Percentiles rank a stretch among this genome's conserved stretches.
Conservation (phyloP, 1,140 invertebrate species). For the Heterodera schachtii region DNA sequence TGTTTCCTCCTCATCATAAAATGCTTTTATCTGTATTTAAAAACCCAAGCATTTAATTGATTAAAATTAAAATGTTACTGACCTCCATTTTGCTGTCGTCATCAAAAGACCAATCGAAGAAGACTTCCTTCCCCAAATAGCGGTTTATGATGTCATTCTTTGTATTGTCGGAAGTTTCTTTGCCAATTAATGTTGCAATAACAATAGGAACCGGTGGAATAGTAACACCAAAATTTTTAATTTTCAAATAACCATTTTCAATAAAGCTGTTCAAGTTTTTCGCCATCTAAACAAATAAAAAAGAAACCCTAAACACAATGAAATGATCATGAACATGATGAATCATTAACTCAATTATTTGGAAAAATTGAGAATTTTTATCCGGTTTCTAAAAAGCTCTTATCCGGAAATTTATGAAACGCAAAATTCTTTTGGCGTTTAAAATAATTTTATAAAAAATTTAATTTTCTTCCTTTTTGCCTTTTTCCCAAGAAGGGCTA, state of each 20-base stretch:
- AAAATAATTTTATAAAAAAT: too few species aligned
- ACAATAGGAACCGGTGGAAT: neutral
- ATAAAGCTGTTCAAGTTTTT: neutral
- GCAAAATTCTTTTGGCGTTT: too few species aligned
- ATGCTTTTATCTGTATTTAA: conserved; percentile 23
- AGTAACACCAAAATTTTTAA: neutral
- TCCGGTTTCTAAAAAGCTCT: too few species aligned
- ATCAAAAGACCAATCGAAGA: neutral
- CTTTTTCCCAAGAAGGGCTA: too few species aligned
- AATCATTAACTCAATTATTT: too few species aligned
- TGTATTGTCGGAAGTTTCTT: conserved; percentile 29
- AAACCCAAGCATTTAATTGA: neutral
- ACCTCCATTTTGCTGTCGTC: neutral
- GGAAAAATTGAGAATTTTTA: too few species aligned
- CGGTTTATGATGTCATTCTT: conserved; percentile 17
- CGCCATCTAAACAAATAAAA: neutral
- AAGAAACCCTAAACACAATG: too few species aligned
- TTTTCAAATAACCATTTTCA: neutral
- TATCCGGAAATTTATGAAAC: too few species aligned
- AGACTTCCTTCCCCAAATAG: conserved; percentile 10
- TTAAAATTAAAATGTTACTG: neutral
- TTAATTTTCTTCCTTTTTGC: too few species aligned
- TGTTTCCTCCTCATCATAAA: conserved; percentile 24
- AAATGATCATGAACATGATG: too few species aligned
- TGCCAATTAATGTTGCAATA: conserved; percentile 2